These are phyloP conservation scores for Sogatella furcifera DNA, from an alignment of 1,140 invertebrate genomes.

Conservation along the genomic window DNA sequence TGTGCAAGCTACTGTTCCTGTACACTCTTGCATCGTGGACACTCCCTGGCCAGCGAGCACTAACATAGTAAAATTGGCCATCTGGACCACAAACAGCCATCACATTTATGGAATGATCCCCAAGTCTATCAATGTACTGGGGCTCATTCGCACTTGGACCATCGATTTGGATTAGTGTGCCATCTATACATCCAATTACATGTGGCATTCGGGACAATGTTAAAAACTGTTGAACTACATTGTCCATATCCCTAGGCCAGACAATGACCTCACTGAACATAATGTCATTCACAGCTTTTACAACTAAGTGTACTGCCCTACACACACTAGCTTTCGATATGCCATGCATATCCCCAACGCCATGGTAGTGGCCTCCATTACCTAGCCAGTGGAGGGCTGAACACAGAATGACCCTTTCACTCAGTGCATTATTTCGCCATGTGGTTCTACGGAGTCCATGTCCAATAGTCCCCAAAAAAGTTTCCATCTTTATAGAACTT, in stretches of 20 bases:
- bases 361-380: constrained; percentile 19
- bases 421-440: background rate
- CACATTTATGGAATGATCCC: constrained; percentile 4
- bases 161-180: constrained; percentile 1
- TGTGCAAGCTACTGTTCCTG: too few relatives aligned
- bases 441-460: background rate
- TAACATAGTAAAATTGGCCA: constrained; percentile 13
- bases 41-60: constrained; percentile 12
- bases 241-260: too few relatives aligned
- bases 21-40: constrained; percentile 13
- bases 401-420: background rate
- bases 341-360: constrained; percentile 20
- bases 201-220: too few relatives aligned
- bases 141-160: background rate
- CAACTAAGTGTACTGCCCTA: constrained; percentile 16
- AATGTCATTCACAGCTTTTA: constrained; percentile 10
- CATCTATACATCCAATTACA: too few relatives aligned
- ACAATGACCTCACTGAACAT: too few relatives aligned
- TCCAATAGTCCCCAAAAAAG: background rate
- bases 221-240: too few relatives aligned
- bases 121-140: background rate
- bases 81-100: too few relatives aligned
- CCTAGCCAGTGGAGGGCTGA: constrained; percentile 21
- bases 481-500: background rate
- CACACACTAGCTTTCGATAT: constrained; percentile 22